These are phyloP conservation scores for Oryzias curvinotus DNA, from an alignment of 2,113 vertebrate species.

Conservation along the genomic window DNA sequence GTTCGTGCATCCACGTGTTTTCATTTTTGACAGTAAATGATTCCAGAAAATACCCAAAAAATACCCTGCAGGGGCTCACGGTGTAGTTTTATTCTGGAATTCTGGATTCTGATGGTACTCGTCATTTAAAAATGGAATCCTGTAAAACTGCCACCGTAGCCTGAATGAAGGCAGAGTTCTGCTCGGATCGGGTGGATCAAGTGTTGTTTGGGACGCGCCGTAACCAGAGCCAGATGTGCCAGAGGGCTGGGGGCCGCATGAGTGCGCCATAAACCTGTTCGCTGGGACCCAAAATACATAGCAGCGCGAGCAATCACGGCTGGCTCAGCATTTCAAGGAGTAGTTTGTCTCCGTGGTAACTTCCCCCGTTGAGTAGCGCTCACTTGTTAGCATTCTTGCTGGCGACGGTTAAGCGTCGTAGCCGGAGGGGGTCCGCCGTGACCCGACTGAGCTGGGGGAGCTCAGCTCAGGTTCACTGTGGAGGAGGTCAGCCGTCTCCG, in stretches of 20 bases:
- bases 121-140: too few species aligned
- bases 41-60: too few species aligned
- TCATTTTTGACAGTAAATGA: too few species aligned
- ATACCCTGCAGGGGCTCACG: too few species aligned
- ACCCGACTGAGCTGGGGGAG: conserved; percentile 5
- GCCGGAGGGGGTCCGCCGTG: conserved; percentile 29
- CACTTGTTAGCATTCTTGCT: conserved; percentile 74
- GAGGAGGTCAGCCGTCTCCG: background rate
- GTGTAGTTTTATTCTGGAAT: too few species aligned
- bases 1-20: too few species aligned
- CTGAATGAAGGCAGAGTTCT: conserved; percentile 27
- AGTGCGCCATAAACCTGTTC: conserved; percentile 73
- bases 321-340: conserved; percentile 52
- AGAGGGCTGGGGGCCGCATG: conserved; percentile 38
- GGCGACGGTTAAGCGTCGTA: conserved; percentile 37
- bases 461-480: background rate
- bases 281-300: conserved; percentile 6
- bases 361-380: conserved; percentile 52
- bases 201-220: conserved; percentile 62
- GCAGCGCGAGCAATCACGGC: conserved; percentile 32
- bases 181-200: conserved; percentile 46
- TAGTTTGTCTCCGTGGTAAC: conserved; percentile 67
- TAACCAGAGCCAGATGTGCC: conserved; percentile 74
- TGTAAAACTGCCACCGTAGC: conserved; percentile 9
- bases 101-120: too few species aligned